A percentile compares a stretch with the other conserved stretches of the same genome.
These are phyloP conservation scores for Sphaerodactylus townsendi DNA, from an alignment of 2,113 vertebrate species.

Conservation along the genomic window DNA sequence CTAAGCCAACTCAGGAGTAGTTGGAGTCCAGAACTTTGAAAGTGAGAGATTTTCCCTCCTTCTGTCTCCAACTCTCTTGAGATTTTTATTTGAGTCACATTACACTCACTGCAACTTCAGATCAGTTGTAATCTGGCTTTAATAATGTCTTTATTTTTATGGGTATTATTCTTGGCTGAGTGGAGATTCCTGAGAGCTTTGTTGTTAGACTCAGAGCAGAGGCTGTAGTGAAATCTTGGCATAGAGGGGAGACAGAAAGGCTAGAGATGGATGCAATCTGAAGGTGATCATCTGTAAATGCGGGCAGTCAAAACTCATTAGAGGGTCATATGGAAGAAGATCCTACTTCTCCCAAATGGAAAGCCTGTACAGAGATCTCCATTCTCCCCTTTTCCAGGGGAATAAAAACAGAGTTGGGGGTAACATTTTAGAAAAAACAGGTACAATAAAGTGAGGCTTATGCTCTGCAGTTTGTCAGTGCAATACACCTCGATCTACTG, in stretches of 20 bases:
- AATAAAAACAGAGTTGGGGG: not conserved
- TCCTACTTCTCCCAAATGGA: slow-evolving; percentile 8
- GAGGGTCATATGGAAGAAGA: not conserved
- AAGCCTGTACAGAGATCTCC: slow-evolving; percentile 9
- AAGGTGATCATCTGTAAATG: not conserved
- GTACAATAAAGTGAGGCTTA: not conserved
- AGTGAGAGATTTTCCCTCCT: slow-evolving; percentile 61
- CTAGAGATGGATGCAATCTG: slow-evolving; percentile 8
- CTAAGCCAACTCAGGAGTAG: slow-evolving; percentile 67
- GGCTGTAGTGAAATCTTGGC: slow-evolving; percentile 30
- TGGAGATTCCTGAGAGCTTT: slow-evolving; percentile 46
- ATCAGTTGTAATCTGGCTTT: slow-evolving; percentile 75
- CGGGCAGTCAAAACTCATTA: not conserved
- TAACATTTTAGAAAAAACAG: not conserved
- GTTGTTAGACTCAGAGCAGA: slow-evolving; percentile 49
- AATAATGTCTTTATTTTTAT: slow-evolving; percentile 75
- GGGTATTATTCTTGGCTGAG: slow-evolving; percentile 68
- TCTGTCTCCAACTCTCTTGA: slow-evolving; percentile 71
- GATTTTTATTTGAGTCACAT: slow-evolving; percentile 69
- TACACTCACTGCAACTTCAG: slow-evolving; percentile 73
- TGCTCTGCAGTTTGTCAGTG: not conserved
- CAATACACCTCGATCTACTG: not conserved
- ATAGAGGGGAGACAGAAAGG: not conserved
- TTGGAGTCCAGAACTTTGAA: slow-evolving; percentile 71
- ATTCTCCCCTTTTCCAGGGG: slow-evolving; percentile 4